Evolutionary conservation across 2,113 vertebrate species (phyloP).

Genomic region (Clupea harengus): DNA sequence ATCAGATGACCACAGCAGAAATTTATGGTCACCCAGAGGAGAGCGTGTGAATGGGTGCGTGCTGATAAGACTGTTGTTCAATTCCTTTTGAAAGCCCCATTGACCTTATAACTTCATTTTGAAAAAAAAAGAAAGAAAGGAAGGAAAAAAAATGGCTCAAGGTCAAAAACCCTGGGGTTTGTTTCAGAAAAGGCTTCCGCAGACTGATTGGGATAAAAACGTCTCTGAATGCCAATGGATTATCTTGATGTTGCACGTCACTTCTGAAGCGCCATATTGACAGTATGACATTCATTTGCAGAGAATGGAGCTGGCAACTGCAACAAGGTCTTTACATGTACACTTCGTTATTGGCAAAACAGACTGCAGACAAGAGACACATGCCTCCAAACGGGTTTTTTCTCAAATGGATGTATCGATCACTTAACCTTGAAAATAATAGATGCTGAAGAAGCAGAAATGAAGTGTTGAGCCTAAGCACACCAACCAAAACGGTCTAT

Average conservation of each 20-base stretch:
- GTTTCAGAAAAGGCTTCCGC: constrained; percentile 1
- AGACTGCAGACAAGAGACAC: constrained; percentile 48
- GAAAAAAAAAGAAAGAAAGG: neutral
- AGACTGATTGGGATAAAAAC: neutral
- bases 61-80: neutral
- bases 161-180: neutral
- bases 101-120: neutral
- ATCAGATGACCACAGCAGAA: neutral
- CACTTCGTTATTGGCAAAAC: constrained; percentile 65
- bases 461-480: constrained; percentile 50
- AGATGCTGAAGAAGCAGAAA: constrained; percentile 54
- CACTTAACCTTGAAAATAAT: constrained; percentile 62
- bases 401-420: constrained; percentile 62
- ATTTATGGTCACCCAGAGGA: neutral
- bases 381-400: constrained; percentile 47
- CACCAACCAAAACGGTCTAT: constrained; percentile 30
- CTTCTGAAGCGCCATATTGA: constrained; percentile 51
- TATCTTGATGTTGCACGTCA: neutral
- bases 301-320: constrained; percentile 60
- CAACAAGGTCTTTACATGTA: constrained; percentile 58
- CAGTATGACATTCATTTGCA: constrained; percentile 65
- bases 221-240: neutral
- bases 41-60: neutral
- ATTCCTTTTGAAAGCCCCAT: neutral
- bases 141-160: neutral